Evolutionary conservation across 2,888 invertebrate genomes (phyloP), one percentile per base, ranked within the genome.

Genomic region (Erebia epiphron): DNA sequence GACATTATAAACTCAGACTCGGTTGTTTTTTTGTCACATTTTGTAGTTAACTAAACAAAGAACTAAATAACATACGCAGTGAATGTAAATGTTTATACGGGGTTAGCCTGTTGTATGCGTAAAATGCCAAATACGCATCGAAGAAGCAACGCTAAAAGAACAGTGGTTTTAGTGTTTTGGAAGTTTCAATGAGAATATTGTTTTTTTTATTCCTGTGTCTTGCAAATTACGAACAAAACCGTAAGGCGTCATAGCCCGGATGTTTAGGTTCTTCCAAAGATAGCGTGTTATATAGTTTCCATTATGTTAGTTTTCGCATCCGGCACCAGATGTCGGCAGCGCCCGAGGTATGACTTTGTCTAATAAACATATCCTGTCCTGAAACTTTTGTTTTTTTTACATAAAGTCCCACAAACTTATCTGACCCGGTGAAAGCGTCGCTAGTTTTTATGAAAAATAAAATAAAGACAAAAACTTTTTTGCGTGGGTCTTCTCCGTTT

Each of bases 321-420:
- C 80, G 85, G 83, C 84, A 79, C 83, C 77, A 75, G 75, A 68
- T 80, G 81, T 79, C 72, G 76, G 75, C 72, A 81, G 83, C 82
- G 89, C 81, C 83, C 77, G 83, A 83, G 85, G 86, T 89, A 89
- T 88, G 87, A 89, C 87, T 89, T 87, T 91, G 90, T 92, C 87
- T 91, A 92, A 91, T 92, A 92, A 92, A 92, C 92, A 92, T 92
- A 92, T 92, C 92, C 85, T 89, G 90, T 88, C 88, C 83, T 82
- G 82, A 83, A 75, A n/a, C 71, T 79, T 81, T 81, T 81, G 79
- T 85, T 84, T 83, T 81, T 73, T 72, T 26, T n/a, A n/a, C n/a
- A n/a, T n/a, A n/a, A n/a, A n/a, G n/a, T n/a, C n/a, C n/a, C n/a
- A n/a, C n/a, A n/a, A n/a, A n/a, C n/a, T n/a, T n/a, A n/a, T n/a